Evolutionary conservation across 2,113 vertebrate genomes (phyloP).

Genomic region (Platysternon megacephalum): DNA sequence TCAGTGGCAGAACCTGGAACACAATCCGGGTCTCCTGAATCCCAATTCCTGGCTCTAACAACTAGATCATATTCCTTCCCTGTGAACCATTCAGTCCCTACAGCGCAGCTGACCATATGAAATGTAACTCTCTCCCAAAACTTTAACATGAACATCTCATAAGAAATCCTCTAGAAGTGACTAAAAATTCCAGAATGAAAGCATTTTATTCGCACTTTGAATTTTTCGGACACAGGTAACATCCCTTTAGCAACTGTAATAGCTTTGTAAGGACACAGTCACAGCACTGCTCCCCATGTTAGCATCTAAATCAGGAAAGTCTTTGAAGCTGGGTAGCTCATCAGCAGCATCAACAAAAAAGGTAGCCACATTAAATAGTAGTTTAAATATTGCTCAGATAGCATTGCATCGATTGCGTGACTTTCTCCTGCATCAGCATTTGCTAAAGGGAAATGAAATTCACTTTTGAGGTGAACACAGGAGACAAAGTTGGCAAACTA

Average conservation of each 20-base stretch:
- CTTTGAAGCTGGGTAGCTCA: neutral
- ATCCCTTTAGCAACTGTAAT: neutral
- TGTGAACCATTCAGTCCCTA: neutral
- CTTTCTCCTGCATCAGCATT: neutral
- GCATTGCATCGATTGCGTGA: fast-evolving
- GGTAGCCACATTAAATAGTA: neutral
- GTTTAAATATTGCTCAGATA: too few species aligned
- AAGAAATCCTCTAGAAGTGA: conserved; percentile 11
- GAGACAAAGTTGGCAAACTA: neutral
- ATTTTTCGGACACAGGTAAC: neutral
- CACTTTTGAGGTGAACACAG: neutral
- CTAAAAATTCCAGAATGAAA: conserved; percentile 48
- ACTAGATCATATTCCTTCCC: neutral
- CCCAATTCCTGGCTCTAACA: neutral
- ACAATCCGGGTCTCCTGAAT: neutral
- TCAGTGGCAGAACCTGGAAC: neutral
- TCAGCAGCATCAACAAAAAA: neutral
- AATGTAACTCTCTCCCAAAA: neutral
- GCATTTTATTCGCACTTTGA: neutral
- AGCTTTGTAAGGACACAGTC: neutral
- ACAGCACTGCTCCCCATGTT: neutral
- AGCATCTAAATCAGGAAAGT: neutral
- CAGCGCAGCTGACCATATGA: neutral
- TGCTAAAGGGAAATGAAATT: neutral
- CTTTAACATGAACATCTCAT: conserved; percentile 29